Conservation (phyloP, 2,888 invertebrate species). For the Hypomecis atomaria region DNA sequence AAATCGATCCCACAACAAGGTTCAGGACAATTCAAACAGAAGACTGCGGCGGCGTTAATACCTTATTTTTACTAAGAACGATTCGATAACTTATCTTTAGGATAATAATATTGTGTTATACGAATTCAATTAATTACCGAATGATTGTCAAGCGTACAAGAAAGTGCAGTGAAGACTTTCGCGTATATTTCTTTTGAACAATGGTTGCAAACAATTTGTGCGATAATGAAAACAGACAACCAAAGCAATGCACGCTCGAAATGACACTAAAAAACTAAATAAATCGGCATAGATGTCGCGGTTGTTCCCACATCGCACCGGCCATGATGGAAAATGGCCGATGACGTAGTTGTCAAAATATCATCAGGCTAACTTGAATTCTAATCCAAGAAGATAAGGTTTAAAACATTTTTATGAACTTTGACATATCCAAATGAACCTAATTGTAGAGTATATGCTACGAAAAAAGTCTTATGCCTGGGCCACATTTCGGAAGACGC, state of each 20-base stretch:
- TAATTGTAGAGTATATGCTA: no score
- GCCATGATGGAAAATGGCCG: constrained; percentile 81
- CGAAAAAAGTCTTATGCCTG: no score
- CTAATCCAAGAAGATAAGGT: no score
- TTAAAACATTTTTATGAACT: not conserved
- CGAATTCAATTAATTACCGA: constrained; percentile 49
- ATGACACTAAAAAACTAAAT: constrained; percentile 76
- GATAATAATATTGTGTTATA: constrained; percentile 45
- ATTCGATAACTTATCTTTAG: constrained; percentile 46
- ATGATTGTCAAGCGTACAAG: constrained; percentile 46
- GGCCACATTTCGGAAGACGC: no score
- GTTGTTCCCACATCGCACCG: constrained; percentile 53
- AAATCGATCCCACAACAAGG: constrained; percentile 82
- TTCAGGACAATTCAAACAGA: constrained; percentile 79
- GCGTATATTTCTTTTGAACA: constrained; percentile 72
- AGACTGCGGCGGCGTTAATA: constrained; percentile 76
- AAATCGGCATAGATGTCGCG: constrained; percentile 78
- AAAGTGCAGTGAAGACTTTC: constrained; percentile 59
- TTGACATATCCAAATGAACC: not conserved
- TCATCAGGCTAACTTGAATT: not conserved
- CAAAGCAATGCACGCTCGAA: constrained; percentile 66
- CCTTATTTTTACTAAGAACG: constrained; percentile 75
- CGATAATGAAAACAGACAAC: constrained; percentile 57
- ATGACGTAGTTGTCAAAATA: constrained; percentile 66
- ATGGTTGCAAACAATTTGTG: constrained; percentile 73